These are phyloP conservation scores for Drosophila diplacantha DNA, from an alignment of 2,888 invertebrate species.

Conservation along the genomic window DNA sequence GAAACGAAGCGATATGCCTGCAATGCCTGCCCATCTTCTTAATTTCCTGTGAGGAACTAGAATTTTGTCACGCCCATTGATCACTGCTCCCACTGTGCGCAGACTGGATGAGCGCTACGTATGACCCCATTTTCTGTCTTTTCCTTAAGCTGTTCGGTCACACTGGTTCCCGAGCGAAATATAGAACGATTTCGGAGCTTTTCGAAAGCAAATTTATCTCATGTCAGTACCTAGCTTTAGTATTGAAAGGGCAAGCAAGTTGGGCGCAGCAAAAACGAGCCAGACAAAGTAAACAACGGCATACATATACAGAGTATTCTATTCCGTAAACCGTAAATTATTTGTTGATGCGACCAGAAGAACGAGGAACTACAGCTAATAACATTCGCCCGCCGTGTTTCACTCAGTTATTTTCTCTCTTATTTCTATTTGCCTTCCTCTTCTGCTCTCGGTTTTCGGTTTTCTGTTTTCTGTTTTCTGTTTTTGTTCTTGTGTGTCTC, in stretches of 20 bases:
- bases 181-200: too few relatives aligned
- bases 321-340: slow-evolving; percentile 19
- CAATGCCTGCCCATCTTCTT: neutral
- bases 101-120: slow-evolving; percentile 22
- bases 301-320: slow-evolving; percentile 21
- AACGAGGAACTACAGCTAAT: slow-evolving; percentile 1
- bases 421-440: slow-evolving; percentile 30
- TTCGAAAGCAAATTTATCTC: too few relatives aligned
- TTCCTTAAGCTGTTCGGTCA: too few relatives aligned
- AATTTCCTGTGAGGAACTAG: slow-evolving; percentile 3
- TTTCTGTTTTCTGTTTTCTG: slow-evolving; percentile 23
- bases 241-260: slow-evolving; percentile 74
- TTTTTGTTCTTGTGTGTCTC: slow-evolving; percentile 23
- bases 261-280: slow-evolving; percentile 51
- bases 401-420: slow-evolving; percentile 11
- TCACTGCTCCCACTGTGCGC: slow-evolving; percentile 11
- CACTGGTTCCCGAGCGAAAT: too few relatives aligned
- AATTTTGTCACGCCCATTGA: neutral
- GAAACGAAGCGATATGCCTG: neutral
- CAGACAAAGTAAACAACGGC: slow-evolving; percentile 63
- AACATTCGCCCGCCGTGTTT: slow-evolving; percentile 15
- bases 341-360: slow-evolving; percentile 7
- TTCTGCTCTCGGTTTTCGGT: slow-evolving; percentile 14
- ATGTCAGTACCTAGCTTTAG: slow-evolving; percentile 41
- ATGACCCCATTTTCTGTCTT: neutral